Conservation (phyloP, 30 jellyfish, hydroid and myxozoan species). For the Phacellophora camtschatica region DNA sequence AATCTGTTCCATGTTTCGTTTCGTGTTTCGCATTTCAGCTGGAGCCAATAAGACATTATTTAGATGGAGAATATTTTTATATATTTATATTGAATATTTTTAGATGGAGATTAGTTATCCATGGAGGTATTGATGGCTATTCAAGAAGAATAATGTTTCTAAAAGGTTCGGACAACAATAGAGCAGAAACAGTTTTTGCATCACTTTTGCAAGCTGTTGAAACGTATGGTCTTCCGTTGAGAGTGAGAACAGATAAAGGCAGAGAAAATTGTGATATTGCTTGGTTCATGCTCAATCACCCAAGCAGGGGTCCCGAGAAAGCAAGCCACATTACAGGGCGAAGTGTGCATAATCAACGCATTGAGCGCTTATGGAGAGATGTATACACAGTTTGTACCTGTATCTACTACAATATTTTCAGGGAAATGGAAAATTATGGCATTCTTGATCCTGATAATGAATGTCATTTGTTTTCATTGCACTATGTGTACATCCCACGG, state of each 20-base stretch:
- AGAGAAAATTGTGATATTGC: conserved; percentile 61
- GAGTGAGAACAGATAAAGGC: conserved; percentile 71
- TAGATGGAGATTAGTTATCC: conserved; percentile 40
- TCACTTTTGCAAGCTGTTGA: conserved; percentile 19
- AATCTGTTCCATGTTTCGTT: neutral
- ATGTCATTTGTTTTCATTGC: neutral
- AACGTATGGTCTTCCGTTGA: conserved; percentile 45
- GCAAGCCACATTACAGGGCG: conserved; percentile 70
- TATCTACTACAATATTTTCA: conserved; percentile 32
- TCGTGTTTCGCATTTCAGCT: neutral
- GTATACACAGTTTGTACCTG: conserved; percentile 34
- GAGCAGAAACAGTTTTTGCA: conserved; percentile 34
- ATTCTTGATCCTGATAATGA: conserved; percentile 40
- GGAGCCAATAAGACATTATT: too few species aligned
- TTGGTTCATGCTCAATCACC: conserved; percentile 42
- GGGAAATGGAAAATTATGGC: conserved; percentile 45
- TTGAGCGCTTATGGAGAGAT: conserved; percentile 62
- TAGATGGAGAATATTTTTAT: neutral
- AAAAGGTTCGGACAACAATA: conserved; percentile 22
- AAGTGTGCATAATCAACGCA: conserved; percentile 71
- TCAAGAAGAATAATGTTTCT: conserved; percentile 48
- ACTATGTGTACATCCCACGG: conserved; percentile 11
- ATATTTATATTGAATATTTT: neutral
- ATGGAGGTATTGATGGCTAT: conserved; percentile 58
- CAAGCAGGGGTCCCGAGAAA: conserved; percentile 23